These are phyloP conservation scores for Neotoma lepida DNA, from an alignment of 2,113 vertebrate species.

Conservation along the genomic window DNA sequence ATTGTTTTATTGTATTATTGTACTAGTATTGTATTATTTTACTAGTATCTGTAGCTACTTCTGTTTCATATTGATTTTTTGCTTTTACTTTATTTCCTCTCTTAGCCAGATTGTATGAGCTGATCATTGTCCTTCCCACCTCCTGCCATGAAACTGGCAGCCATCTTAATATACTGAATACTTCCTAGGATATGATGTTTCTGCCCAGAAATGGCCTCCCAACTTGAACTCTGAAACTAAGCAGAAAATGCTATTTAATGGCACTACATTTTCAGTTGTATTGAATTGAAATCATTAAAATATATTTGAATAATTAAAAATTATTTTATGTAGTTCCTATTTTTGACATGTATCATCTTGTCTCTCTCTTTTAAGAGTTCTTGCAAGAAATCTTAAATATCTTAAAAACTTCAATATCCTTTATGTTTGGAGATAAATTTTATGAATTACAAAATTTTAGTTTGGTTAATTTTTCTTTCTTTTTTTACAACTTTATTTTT, in stretches of 20 bases:
- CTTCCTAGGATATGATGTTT: conserved; percentile 77
- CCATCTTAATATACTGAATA: conserved; percentile 63
- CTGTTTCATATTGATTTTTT: conserved; percentile 77
- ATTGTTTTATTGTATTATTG: conserved; percentile 69
- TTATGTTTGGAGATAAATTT: not conserved
- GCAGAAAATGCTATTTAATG: conserved; percentile 80
- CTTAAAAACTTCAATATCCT: no score
- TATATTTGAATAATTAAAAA: conserved; percentile 78
- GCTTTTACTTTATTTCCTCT: conserved; percentile 65
- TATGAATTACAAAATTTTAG: not conserved
- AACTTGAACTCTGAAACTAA: conserved; percentile 73
- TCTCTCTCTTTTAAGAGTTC: not conserved
- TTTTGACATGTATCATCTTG: not conserved
- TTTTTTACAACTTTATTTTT: not conserved
- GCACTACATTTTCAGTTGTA: conserved; percentile 84
- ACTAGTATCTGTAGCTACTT: conserved; percentile 74
- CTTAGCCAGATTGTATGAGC: conserved; percentile 77
- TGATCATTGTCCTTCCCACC: conserved; percentile 65
- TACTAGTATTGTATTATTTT: conserved; percentile 79
- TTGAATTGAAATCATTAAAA: conserved; percentile 82
- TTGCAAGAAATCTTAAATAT: no score
- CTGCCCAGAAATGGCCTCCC: conserved; percentile 82
- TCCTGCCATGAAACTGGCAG: conserved; percentile 56
- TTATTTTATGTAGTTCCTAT: not conserved
- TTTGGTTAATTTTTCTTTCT: not conserved